These are phyloP conservation scores for Allobates femoralis DNA, from an alignment of 2,797 vertebrate species.

Conservation along the genomic window DNA sequence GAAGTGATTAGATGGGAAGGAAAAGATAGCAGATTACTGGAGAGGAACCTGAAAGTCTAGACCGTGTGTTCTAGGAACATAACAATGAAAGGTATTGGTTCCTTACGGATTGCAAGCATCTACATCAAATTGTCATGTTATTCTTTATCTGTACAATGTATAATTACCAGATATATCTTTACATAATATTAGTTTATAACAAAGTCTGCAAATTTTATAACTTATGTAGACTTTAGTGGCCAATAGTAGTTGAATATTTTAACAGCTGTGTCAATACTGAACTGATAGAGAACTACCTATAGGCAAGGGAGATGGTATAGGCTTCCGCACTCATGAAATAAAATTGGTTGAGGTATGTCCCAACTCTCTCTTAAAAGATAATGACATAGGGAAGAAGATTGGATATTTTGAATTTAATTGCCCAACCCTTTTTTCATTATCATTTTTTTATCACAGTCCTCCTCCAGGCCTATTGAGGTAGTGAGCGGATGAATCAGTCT, in stretches of 20 bases:
- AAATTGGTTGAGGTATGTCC: too few species aligned
- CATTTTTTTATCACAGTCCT: too few species aligned
- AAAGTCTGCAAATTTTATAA: not conserved
- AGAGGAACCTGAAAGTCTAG: slow-evolving; percentile 13
- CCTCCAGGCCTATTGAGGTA: too few species aligned
- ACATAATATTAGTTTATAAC: not conserved
- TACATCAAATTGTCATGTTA: not conserved
- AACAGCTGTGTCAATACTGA: not conserved
- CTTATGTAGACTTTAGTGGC: not conserved
- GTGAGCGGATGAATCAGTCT: too few species aligned
- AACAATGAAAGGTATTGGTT: slow-evolving; percentile 12
- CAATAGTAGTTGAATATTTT: not conserved
- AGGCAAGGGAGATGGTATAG: not conserved
- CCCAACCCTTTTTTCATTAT: too few species aligned
- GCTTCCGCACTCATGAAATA: too few species aligned
- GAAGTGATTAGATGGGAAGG: slow-evolving; percentile 65
- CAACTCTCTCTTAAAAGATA: too few species aligned
- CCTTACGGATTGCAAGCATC: not conserved
- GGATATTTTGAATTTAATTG: too few species aligned
- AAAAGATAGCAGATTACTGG: slow-evolving; percentile 24
- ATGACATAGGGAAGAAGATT: too few species aligned
- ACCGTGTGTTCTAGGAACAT: not conserved
- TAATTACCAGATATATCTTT: not conserved
- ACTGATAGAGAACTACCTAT: not conserved
- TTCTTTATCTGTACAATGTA: not conserved